Base-by-base conservation (phyloP, 2,113 vertebrate species). In the Phasianus colchicus region DNA sequence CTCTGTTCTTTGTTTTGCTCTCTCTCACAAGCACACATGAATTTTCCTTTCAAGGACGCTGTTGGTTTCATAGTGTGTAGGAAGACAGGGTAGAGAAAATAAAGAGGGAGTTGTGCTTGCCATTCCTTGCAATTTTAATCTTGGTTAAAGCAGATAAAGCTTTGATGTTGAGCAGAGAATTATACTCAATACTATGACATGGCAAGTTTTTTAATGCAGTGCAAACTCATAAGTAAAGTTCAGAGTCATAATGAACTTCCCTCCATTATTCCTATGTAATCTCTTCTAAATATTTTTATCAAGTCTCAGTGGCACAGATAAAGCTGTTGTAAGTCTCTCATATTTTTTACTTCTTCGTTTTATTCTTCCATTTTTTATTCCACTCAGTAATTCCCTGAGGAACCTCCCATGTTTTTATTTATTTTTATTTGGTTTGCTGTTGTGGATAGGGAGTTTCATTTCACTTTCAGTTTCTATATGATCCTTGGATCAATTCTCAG, bases 1-100 rank as follows among this genome's bases (percentile, higher is more conserved):
- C 81, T 78, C 85, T 94, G 78, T 96, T 76, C 75, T 85, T 94
- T 94, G 89, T 94, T 40, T 55, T 29, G 21, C 7, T 17, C n/a
- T 32, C 27, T 54, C 32, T 42, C 20, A 6, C 11, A 55, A 60
- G 40, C 42, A 71, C 69, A 19, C 54, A 48, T 2, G 22, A 43
- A 78, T 89, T 85, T 19, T 32, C 82, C 92, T 89, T 89, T 63
- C 18, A 55, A 79, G 85, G 60, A n/a, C 54, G 13, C 66, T 15
- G 2, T 48, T 83, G 67, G 43, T 6, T 83, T 86, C 79, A 24
- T 13, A 24, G 48, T 4, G 2, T 64, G 66, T 52, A 71, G 36
- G 58, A 78, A 94, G 55, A 77, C 16, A n/a, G 63, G 11, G 30
- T 43, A 8, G 43, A 73, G 78, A 89, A 91, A 88, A 88, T 32